A percentile compares a stretch with the other conserved stretches of the same genome.
phyloP scores from a whole-genome alignment of 2,888 invertebrate genomes.

The Orthonychiurus folsomi region DNA sequence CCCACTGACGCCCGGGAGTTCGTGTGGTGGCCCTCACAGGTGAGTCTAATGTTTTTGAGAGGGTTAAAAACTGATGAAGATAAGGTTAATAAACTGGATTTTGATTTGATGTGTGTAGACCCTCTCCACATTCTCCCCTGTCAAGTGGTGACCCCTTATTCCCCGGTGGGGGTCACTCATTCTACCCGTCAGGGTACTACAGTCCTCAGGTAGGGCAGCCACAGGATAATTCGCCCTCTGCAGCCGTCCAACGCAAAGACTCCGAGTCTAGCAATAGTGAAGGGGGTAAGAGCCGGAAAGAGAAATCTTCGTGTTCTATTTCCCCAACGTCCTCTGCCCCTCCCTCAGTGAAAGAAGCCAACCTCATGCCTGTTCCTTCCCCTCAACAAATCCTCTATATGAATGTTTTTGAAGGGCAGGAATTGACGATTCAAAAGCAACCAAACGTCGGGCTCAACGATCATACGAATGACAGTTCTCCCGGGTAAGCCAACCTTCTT shows the following conservation, averaged over 20 bases:
- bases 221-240: slow-evolving; percentile 34
- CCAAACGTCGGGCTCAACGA: slow-evolving; percentile 54
- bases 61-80: neutral
- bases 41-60: slow-evolving; percentile 13
- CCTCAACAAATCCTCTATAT: slow-evolving; percentile 93
- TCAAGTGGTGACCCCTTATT: slow-evolving; percentile 36
- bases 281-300: slow-evolving; percentile 40
- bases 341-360: slow-evolving; percentile 63
- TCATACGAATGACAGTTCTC: slow-evolving; percentile 38
- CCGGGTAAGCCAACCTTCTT: slow-evolving; percentile 31
- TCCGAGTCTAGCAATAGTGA: slow-evolving; percentile 42
- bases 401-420: slow-evolving; percentile 91
- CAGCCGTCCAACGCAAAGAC: slow-evolving; percentile 44
- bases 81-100: neutral
- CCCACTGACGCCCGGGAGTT: slow-evolving; percentile 40
- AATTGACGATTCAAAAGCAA: slow-evolving; percentile 90
- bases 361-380: slow-evolving; percentile 89
- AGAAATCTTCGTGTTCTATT: slow-evolving; percentile 41
- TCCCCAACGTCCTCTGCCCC: slow-evolving; percentile 42
- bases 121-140: slow-evolving; percentile 39
- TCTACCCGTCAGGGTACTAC: slow-evolving; percentile 38
- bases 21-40: slow-evolving; percentile 40
- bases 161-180: slow-evolving; percentile 34
- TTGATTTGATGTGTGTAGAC: slow-evolving; percentile 23
- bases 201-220: slow-evolving; percentile 39